A percentile compares a stretch with the other conserved stretches of the same genome.
phyloP scores from a whole-genome alignment of 2,888 invertebrate genomes.

The Timema cristinae region DNA sequence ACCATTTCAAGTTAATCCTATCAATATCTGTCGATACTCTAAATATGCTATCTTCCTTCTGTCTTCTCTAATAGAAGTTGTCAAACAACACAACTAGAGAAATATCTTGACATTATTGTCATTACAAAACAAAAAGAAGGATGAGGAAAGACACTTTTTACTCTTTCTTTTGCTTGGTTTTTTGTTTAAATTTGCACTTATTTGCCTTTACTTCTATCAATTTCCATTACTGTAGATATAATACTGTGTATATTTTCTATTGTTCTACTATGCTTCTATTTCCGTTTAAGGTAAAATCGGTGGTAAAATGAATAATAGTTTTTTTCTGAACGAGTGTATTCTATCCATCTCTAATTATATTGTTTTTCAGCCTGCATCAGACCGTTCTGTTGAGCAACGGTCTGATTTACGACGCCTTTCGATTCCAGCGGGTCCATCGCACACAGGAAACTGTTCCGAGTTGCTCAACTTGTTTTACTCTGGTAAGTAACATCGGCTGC shows the following conservation, averaged over 20 bases:
- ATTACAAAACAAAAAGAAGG: no score
- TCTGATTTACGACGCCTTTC: constrained; percentile 61
- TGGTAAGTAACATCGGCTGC: constrained; percentile 46
- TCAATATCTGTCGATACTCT: no score
- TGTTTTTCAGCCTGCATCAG: constrained; percentile 47
- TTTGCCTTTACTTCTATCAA: no score
- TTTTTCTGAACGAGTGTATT: not conserved
- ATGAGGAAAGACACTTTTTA: no score
- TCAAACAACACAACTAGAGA: no score
- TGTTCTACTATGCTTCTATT: not conserved
- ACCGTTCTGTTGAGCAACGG: constrained; percentile 61
- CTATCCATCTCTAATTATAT: constrained; percentile 12
- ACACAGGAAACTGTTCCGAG: constrained; percentile 47
- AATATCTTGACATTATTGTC: no score
- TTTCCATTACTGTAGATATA: not conserved
- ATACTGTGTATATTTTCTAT: not conserved
- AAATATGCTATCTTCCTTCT: no score
- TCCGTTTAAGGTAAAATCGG: not conserved
- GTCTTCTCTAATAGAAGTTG: no score
- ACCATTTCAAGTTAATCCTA: no score
- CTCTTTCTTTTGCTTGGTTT: no score
- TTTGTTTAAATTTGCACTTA: no score
- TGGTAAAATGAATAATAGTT: not conserved
- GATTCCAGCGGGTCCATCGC: constrained; percentile 57
- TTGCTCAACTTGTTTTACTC: constrained; percentile 59